Evolutionary conservation across 2,113 vertebrate genomes (phyloP), one percentile per base, ranked within the genome.

Genomic region (Aegotheles bennettii): DNA sequence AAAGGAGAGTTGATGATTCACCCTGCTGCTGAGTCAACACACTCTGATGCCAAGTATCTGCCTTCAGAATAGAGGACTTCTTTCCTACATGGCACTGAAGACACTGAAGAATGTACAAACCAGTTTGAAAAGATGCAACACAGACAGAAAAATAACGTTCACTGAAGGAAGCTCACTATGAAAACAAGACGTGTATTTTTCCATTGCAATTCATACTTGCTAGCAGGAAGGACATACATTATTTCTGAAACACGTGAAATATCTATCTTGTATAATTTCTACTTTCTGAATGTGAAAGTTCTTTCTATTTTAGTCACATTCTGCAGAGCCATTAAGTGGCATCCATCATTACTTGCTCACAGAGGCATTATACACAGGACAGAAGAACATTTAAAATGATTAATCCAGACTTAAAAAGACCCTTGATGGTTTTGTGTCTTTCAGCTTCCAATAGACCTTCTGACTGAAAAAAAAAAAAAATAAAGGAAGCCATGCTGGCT

Each of bases 331-430:
- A 84, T 75, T 94, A 91, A 84, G 42, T 40, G 36, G 28, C 61
- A 95, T 89, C 87, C 77, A 78, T 84, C 91, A 92, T 84, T 81
- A 78, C 53, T 48, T 89, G 74, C 43, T 92, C 51, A 87, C 84
- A 2, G 0, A 94, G 57, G 51, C 64, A 47, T 75, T 90, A 64
- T 7, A 64, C 56, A 78, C 35, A 75, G 51, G 74, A 87, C 26
- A 84, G 28, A 51, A 8, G 18, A 84, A 78, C 38, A 89, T 38
- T 80, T 59, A 54, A 63, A 90, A 57, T 67, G 0, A 87, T 81
- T 90, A 93, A 89, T 63, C 24, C 24, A 70, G 83, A 78, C 45
- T 36, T 40, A 67, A 47, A 75, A 84, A 79, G 56, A 64, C 21
- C 4, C 51, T 81, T 89, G 59, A 78, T 25, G 36, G 47, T 90